Evolutionary conservation across 2,888 invertebrate genomes (phyloP).

Genomic region (Nymphalis urticae): DNA sequence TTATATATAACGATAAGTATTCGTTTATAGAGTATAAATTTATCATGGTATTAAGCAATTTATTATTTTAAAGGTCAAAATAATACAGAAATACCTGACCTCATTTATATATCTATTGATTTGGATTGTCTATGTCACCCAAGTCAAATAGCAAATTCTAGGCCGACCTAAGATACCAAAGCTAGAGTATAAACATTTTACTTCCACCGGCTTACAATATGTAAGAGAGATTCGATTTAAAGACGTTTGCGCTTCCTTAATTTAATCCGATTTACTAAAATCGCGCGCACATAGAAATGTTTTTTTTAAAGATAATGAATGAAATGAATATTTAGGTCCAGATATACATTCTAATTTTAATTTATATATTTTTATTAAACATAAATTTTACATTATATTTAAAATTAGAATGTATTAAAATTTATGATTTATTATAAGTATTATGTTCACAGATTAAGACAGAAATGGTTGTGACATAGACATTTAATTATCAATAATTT

Average conservation of each 20-base stretch:
- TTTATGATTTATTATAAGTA: too few species aligned
- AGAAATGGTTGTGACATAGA: too few species aligned
- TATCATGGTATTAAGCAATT: not conserved
- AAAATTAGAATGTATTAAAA: too few species aligned
- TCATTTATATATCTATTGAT: conserved; percentile 15
- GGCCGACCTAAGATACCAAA: not conserved
- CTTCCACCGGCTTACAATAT: not conserved
- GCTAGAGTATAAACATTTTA: not conserved
- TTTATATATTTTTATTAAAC: too few species aligned
- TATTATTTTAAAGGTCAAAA: conserved; percentile 17
- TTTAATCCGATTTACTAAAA: not conserved
- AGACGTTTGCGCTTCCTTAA: not conserved
- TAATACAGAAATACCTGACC: conserved; percentile 9
- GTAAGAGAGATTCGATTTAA: not conserved
- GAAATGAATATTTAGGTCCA: too few species aligned
- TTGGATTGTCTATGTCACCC: conserved; percentile 5
- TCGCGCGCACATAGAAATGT: too few species aligned
- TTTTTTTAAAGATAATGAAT: too few species aligned
- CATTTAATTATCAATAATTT: too few species aligned
- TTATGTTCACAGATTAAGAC: too few species aligned
- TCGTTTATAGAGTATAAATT: not conserved
- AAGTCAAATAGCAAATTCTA: conserved; percentile 4
- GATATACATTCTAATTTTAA: too few species aligned
- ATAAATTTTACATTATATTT: too few species aligned
- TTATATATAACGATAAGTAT: too few species aligned